These are phyloP conservation scores for Palaemon carinicauda DNA, from an alignment of 1,140 invertebrate genomes.

Conservation along the genomic window DNA sequence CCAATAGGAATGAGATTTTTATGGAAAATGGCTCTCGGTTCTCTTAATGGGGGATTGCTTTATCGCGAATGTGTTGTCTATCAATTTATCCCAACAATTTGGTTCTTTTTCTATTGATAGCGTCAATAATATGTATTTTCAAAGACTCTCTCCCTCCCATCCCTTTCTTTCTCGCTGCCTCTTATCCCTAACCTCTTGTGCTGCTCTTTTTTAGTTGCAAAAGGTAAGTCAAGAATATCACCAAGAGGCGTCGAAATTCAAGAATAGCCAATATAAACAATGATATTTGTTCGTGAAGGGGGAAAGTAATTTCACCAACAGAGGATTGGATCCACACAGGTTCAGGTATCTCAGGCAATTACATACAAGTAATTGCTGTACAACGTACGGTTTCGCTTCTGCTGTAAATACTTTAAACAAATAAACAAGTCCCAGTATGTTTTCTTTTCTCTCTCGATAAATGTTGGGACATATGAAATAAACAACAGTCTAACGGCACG, in stretches of 20 bases:
- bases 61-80: conserved; percentile 53
- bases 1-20: conserved; percentile 57
- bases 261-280: conserved; percentile 48
- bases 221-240: conserved; percentile 29
- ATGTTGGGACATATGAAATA: too few species aligned
- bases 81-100: conserved; percentile 50
- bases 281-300: conserved; percentile 34
- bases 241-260: conserved; percentile 21
- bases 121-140: conserved; percentile 46
- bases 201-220: conserved; percentile 2
- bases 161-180: neutral
- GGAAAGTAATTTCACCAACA: neutral
- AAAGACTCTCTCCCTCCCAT: neutral
- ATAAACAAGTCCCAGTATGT: too few species aligned
- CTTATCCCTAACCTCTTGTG: neutral
- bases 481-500: too few species aligned
- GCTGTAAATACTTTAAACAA: too few species aligned
- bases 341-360: too few species aligned
- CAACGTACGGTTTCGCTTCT: too few species aligned
- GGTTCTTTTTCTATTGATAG: conserved; percentile 43
- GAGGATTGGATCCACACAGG: conserved; percentile 30
- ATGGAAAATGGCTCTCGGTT: conserved; percentile 54
- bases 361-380: too few species aligned
- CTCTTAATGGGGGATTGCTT: conserved; percentile 50
- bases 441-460: too few species aligned